phyloP scores from a whole-genome alignment of 2,888 invertebrate genomes.

The Hypolimnas misippus region DNA sequence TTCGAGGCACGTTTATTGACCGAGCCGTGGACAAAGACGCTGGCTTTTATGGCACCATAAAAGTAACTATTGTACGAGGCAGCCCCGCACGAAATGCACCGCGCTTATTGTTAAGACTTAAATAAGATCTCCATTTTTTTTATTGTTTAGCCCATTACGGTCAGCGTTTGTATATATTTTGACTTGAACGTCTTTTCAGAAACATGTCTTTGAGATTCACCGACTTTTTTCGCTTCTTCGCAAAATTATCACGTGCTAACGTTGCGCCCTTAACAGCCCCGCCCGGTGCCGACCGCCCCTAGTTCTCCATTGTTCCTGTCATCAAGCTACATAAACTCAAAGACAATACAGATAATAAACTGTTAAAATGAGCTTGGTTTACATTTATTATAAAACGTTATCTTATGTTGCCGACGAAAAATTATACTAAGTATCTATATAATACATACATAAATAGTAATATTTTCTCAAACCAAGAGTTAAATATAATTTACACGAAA shows the following conservation, averaged over 20 bases:
- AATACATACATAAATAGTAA: too few species aligned
- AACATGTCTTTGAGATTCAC: conserved; percentile 61
- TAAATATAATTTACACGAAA: too few species aligned
- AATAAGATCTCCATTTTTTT: conserved; percentile 81
- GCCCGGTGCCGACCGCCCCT: conserved; percentile 15
- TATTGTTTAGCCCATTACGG: conserved; percentile 75
- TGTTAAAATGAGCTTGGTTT: conserved; percentile 41
- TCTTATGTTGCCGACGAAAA: conserved; percentile 19
- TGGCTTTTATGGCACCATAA: conserved; percentile 73
- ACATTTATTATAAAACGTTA: conserved; percentile 34
- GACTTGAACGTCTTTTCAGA: conserved; percentile 68
- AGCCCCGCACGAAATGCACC: conserved; percentile 70
- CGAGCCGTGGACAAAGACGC: conserved; percentile 72
- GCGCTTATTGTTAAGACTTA: conserved; percentile 77
- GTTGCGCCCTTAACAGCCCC: conserved; percentile 42
- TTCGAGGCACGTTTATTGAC: conserved; percentile 67
- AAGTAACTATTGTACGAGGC: conserved; percentile 69
- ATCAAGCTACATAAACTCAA: conserved; percentile 30
- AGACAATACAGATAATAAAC: conserved; percentile 38
- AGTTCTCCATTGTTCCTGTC: conserved; percentile 27
- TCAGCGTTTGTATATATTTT: conserved; percentile 80
- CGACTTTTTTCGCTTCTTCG: conserved; percentile 62
- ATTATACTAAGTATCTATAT: neutral
- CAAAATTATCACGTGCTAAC: conserved; percentile 69
- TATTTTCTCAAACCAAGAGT: too few species aligned